Evolutionary conservation across 2,888 invertebrate genomes (phyloP).

Genomic region (Leucophenga montana): DNA sequence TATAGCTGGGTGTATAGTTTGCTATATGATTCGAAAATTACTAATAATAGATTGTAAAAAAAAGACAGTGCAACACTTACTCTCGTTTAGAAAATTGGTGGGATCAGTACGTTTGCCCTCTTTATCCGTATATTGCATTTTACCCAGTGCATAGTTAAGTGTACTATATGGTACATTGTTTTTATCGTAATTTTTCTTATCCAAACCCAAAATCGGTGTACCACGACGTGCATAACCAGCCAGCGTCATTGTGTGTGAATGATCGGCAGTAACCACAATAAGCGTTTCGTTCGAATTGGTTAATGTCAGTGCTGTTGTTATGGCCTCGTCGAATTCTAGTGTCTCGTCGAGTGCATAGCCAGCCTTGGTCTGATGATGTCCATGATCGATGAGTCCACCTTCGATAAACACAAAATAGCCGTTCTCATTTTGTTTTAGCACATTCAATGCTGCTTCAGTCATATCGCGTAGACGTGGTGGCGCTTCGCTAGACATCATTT

Average conservation of each 20-base stretch:
- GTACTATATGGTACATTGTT: slow-evolving; percentile 77
- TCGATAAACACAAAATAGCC: slow-evolving; percentile 78
- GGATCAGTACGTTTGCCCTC: slow-evolving; percentile 58
- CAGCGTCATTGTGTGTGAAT: slow-evolving; percentile 84
- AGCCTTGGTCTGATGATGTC: slow-evolving; percentile 81
- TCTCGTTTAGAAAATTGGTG: slow-evolving; percentile 44
- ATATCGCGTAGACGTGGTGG: slow-evolving; percentile 81
- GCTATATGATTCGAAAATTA: slow-evolving; percentile 42
- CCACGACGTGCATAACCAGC: slow-evolving; percentile 80
- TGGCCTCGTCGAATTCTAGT: slow-evolving; percentile 82
- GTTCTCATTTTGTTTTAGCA: slow-evolving; percentile 75
- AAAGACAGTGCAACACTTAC: slow-evolving; percentile 44
- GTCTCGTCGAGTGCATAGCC: slow-evolving; percentile 85
- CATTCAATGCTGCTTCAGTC: slow-evolving; percentile 78
- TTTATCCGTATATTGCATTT: slow-evolving; percentile 65
- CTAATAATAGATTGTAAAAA: background rate
- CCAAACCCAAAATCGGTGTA: slow-evolving; percentile 74
- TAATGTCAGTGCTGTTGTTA: slow-evolving; percentile 76
- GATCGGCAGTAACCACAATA: slow-evolving; percentile 85
- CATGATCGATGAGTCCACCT: slow-evolving; percentile 84
- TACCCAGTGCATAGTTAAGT: slow-evolving; percentile 83
- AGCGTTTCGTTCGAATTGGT: slow-evolving; percentile 81
- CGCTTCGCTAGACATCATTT: no score
- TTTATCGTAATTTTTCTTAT: slow-evolving; percentile 48
- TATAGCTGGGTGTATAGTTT: slow-evolving; percentile 60